A percentile compares a stretch with the other conserved stretches of the same genome.
Conservation (phyloP, 2,888 invertebrate genomes). For the Abscondita cerata region DNA sequence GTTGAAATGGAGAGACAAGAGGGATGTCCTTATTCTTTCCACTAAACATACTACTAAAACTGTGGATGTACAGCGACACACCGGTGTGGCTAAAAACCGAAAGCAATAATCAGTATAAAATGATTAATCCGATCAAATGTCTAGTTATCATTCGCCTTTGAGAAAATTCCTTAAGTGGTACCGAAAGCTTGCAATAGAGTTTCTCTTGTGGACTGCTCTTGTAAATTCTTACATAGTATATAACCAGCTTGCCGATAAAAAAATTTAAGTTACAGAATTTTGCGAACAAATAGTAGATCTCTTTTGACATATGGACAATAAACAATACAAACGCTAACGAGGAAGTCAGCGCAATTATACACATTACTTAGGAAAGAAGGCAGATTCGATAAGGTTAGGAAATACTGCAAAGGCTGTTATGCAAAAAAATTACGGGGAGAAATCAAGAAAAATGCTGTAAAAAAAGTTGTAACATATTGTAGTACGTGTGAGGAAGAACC, state of each 20-base stretch:
- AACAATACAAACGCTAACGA: too few relatives aligned
- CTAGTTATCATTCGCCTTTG: conserved; percentile 28
- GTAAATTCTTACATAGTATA: conserved; percentile 3
- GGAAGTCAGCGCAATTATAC: too few relatives aligned
- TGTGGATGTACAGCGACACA: conserved; percentile 12
- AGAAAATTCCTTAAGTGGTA: conserved; percentile 38
- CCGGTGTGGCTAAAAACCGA: conserved; percentile 21
- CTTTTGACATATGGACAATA: too few relatives aligned
- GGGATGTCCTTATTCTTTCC: conserved; percentile 13
- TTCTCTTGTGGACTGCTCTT: conserved; percentile 30
- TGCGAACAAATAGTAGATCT: too few relatives aligned
- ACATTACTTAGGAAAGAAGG: too few relatives aligned
- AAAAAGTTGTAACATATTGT: too few relatives aligned
- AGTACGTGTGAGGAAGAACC: too few relatives aligned
- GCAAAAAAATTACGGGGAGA: too few relatives aligned
- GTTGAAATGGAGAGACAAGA: conserved; percentile 44
- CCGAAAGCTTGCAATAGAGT: conserved; percentile 40
- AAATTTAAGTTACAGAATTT: too few relatives aligned
- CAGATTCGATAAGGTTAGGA: too few relatives aligned
- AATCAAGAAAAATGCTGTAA: too few relatives aligned
- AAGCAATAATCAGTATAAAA: conserved; percentile 38
- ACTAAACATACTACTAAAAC: conserved; percentile 8
- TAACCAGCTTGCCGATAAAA: not conserved
- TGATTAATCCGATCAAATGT: conserved; percentile 39
- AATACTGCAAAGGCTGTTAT: too few relatives aligned